These are phyloP conservation scores for Clarias platycephalus DNA, from an alignment of 2,797 vertebrate species.

Conservation along the genomic window DNA sequence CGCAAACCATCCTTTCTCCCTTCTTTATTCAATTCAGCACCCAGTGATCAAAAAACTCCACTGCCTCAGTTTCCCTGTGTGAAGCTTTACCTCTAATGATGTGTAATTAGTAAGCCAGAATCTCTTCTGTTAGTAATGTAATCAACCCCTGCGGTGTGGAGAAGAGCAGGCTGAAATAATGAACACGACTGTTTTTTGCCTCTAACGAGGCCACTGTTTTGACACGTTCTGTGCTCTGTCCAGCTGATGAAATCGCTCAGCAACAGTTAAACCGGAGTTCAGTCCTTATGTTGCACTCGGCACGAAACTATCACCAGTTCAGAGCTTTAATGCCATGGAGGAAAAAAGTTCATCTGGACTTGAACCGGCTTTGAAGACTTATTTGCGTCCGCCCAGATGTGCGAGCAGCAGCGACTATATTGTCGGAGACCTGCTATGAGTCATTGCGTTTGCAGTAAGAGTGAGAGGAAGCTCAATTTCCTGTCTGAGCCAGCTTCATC, in stretches of 20 bases:
- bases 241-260: constrained; percentile 55
- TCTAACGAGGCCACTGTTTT: constrained; percentile 42
- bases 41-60: constrained; percentile 34
- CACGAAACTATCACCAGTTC: constrained; percentile 21
- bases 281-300: constrained; percentile 20
- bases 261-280: constrained; percentile 43
- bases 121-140: constrained; percentile 46
- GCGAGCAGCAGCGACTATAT: constrained; percentile 21
- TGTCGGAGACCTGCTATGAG: constrained; percentile 46
- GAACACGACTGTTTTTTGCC: constrained; percentile 35
- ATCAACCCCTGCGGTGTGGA: constrained; percentile 33
- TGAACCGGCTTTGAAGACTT: neutral
- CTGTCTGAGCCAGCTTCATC: constrained; percentile 56
- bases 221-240: constrained; percentile 28
- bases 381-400: constrained; percentile 25
- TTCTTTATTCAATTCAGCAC: constrained; percentile 28
- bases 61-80: constrained; percentile 12
- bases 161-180: constrained; percentile 41
- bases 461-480: constrained; percentile 58
- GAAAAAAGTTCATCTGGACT: neutral
- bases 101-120: constrained; percentile 40
- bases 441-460: constrained; percentile 53
- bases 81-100: constrained; percentile 40
- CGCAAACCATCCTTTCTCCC: constrained; percentile 17
- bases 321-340: neutral